Evolutionary conservation across 2,888 invertebrate species (phyloP), one percentile per base, ranked within the genome.

Genomic region (Melolontha melolontha): DNA sequence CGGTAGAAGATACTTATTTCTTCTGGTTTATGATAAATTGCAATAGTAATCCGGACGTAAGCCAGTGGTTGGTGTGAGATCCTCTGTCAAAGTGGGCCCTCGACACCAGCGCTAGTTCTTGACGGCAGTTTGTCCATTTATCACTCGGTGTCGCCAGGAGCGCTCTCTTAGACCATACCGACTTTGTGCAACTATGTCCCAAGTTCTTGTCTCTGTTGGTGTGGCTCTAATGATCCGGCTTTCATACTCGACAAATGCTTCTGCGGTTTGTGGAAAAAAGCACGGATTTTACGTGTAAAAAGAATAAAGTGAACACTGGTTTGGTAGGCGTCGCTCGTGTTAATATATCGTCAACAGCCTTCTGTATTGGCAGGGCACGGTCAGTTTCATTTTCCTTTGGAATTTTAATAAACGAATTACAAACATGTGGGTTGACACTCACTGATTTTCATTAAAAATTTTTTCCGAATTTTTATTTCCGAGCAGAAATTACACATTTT

Each of bases 21-120:
- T 70, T 65, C 34, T 67, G 57, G 64, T 66, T 72, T 72, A 72
- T 72, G 72, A 72, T 72, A 69, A 70, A 72, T 72, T 69, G 69
- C 68, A 54, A 59, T 63, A 62, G 62, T 50, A 71, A 67, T 67
- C 63, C 67, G 59, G 55, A 54, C 65, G 69, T 72, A 68, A 69
- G 70, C 70, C 65, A 66, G 67, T 67, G 65, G 64, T 59, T 55
- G 70, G 44, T 59, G 47, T 57, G 49, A 29, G 69, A 70, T 70
- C 70, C 70, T 67, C 67, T 66, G 67, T 70, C 73, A 69, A 59
- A 66, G 70, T 67, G 67, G 66, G 66, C 70, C 68, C 73, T 73
- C 71, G 73, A 71, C 73, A 71, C 67, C 55, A 54, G 44, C 68
- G 67, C 55, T 70, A 68, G 67, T 70, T 67, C 68, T 66, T 66